Evolutionary conservation across 2,888 invertebrate genomes (phyloP).

Genomic region (Scaptomyza parva): DNA sequence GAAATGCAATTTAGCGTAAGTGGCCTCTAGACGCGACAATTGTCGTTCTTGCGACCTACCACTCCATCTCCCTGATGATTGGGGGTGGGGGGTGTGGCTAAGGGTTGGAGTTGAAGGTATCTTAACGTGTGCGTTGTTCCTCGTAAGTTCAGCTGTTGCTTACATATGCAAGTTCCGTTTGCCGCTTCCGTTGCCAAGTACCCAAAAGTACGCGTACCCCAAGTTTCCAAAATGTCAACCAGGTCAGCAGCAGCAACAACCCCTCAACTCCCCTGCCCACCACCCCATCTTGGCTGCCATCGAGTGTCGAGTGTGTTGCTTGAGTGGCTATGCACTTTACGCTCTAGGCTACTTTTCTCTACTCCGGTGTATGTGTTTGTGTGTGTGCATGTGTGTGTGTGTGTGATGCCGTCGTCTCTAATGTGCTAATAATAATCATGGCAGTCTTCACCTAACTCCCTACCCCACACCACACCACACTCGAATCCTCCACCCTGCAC

Average conservation of each 20-base stretch:
- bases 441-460: slow-evolving; percentile 44
- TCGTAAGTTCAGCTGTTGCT: slow-evolving; percentile 6
- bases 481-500: no score
- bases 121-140: slow-evolving; percentile 1
- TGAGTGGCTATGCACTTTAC: slow-evolving; percentile 76
- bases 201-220: slow-evolving; percentile 11
- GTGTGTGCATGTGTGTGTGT: slow-evolving; percentile 15
- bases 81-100: background rate
- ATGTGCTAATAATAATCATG: slow-evolving; percentile 81
- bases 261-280: background rate
- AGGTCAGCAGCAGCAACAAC: slow-evolving; percentile 49
- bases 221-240: slow-evolving; percentile 63
- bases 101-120: slow-evolving; percentile 3
- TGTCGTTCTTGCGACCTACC: slow-evolving; percentile 55
- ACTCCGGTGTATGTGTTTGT: slow-evolving; percentile 3
- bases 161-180: slow-evolving; percentile 75
- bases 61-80: background rate
- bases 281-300: slow-evolving; percentile 4
- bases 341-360: slow-evolving; percentile 46
- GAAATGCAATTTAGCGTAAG: slow-evolving; percentile 76
- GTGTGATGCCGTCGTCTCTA: slow-evolving; percentile 54
- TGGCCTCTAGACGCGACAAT: slow-evolving; percentile 76
- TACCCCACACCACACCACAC: background rate
- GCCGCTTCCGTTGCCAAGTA: slow-evolving; percentile 59
- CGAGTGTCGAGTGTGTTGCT: slow-evolving; percentile 78